Evolutionary conservation across 2,797 vertebrate species (phyloP), one percentile per base, ranked within the genome.

Genomic region (Melanotaenia nigrans): DNA sequence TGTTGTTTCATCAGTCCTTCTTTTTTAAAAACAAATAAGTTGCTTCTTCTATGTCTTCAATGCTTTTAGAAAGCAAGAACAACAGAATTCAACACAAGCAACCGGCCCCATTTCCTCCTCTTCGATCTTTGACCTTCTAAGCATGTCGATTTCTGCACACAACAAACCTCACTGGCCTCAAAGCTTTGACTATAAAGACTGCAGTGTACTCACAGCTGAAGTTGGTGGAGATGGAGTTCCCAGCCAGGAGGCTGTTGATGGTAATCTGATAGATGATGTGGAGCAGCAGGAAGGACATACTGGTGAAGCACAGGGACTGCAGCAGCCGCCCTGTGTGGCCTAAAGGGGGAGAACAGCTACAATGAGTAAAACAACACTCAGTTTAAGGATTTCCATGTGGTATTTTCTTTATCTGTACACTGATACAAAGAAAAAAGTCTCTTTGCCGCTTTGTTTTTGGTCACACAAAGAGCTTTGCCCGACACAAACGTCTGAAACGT

Each of bases 261-360:
- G 96, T 97, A 91, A 99, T 99, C 93, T 99, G 97, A 92, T 97
- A 99, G 93, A 99, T 95, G 93, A 98, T 95, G 92, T 99, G 97
- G 71, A 99, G 92, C 84, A 98, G 88, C 92, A 99, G 94, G 93
- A 99, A 99, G 87, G 95, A 96, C 68, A 97, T 81, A 93, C 97
- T 99, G 92, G 92, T 95, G 93, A 98, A 95, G 94, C 97, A 99
- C 76, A 99, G 94, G 71, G 97, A 98, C 93, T 96, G 97, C 89
- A 99, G 92, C 91, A 99, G 93, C 73, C 96, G 94, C 81, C 98
- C 98, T 40, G 98, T 99, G 90, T 97, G 96, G 82, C 98, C 98
- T 99, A 86, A 53, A 92, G 90, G 55, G 75, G 57, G 64, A 77
- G 57, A 77, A 60, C 55, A 75, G 66, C 58, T 2, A 79, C 73